Percentiles rank a stretch among this genome's conserved stretches.
Evolutionary conservation across 1,140 invertebrate genomes (phyloP).

Genomic region (Drosophila burlai): DNA sequence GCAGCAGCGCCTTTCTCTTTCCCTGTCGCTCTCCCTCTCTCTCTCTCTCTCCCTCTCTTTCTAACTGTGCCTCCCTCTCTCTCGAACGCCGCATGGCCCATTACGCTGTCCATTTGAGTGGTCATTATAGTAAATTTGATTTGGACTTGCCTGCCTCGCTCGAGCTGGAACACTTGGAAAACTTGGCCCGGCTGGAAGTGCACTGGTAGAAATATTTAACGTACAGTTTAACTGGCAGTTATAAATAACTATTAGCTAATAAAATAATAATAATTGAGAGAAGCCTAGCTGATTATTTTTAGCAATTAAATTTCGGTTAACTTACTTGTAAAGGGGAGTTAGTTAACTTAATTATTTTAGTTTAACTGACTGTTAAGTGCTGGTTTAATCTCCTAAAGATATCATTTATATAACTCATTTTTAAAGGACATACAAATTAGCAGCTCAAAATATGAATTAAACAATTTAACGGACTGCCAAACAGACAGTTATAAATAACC

Average conservation of each 20-base stretch:
- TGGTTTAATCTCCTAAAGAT: too few relatives aligned
- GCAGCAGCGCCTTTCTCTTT: slow-evolving; percentile 33
- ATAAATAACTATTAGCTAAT: not conserved
- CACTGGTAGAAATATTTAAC: slow-evolving; percentile 11
- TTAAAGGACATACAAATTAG: not conserved
- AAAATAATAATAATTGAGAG: not conserved
- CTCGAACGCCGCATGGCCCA: slow-evolving; percentile 56
- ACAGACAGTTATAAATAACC: too few relatives aligned
- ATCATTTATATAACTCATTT: not conserved
- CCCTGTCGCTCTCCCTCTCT: slow-evolving; percentile 3
- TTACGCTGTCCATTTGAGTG: slow-evolving; percentile 79
- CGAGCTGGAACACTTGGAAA: slow-evolving; percentile 36
- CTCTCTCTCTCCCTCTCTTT: slow-evolving; percentile 34
- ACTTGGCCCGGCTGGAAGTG: slow-evolving; percentile 16
- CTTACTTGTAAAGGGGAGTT: too few relatives aligned
- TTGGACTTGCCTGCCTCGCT: slow-evolving; percentile 66
- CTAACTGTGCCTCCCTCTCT: not conserved
- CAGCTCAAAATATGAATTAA: too few relatives aligned
- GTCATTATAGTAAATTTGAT: slow-evolving; percentile 81
- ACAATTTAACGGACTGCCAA: not conserved
- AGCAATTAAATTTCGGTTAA: too few relatives aligned
- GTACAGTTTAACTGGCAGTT: not conserved
- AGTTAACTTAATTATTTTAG: too few relatives aligned
- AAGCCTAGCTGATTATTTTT: not conserved
- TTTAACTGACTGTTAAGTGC: too few relatives aligned